These are phyloP conservation scores for Phenganax stokvisi DNA, from an alignment of 92 coral and sea anemone species.

Conservation along the genomic window DNA sequence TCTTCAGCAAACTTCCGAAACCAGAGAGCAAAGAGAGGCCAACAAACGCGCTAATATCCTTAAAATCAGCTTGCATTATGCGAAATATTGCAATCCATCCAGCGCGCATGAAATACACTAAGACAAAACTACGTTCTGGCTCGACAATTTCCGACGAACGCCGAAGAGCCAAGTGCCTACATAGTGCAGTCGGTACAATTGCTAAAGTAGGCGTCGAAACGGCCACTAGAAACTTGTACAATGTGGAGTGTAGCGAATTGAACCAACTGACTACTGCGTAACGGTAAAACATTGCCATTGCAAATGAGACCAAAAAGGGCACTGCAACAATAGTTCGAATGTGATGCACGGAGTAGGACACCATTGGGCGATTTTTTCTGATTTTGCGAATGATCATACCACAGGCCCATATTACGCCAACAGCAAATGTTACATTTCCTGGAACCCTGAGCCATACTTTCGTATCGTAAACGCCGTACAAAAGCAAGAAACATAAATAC, in stretches of 20 bases:
- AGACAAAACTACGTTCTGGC: constrained; percentile 46
- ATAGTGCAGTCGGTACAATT: constrained; percentile 13
- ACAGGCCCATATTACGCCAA: background rate
- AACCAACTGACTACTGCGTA: background rate
- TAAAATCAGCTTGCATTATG: constrained; percentile 63
- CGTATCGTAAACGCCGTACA: background rate
- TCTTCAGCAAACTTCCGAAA: constrained; percentile 47
- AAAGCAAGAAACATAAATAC: background rate
- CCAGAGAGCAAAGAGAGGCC: constrained; percentile 61
- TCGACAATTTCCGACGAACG: constrained; percentile 45
- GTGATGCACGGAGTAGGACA: background rate
- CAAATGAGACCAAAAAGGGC: background rate
- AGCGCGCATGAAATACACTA: constrained; percentile 45
- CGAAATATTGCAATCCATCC: constrained; percentile 49
- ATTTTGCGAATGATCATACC: background rate
- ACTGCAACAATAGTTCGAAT: background rate
- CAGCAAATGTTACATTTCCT: background rate
- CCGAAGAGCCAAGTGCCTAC: constrained; percentile 34
- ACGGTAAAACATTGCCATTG: background rate
- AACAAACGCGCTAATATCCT: constrained; percentile 43
- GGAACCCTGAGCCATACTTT: constrained; percentile 1
- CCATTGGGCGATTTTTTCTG: background rate
- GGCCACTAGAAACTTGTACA: constrained; percentile 27
- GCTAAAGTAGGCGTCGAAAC: constrained; percentile 51
- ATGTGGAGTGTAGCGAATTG: no score